Evolutionary conservation across 2,888 invertebrate genomes (phyloP), one percentile per base, ranked within the genome.

Genomic region (Eupithecia dodoneata): DNA sequence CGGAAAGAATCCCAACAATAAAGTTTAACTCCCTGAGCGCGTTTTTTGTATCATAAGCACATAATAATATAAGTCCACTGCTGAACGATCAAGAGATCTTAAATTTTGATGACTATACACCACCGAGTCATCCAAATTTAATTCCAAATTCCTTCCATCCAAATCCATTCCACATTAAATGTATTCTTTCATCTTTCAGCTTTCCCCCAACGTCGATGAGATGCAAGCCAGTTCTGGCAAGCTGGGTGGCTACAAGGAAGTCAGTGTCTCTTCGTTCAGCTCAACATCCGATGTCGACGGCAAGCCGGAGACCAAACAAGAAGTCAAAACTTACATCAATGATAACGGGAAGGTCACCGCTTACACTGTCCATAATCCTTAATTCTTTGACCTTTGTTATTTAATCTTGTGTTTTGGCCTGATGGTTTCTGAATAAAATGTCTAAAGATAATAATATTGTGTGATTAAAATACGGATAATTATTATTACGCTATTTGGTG

Each of bases 281-380:
- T 93, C 95, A 2, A 96, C 96, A 0, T 86, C 93, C 0, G 95
- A 96, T 82, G 85, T 96, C 47, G 95, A 97, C 85, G 97, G 97
- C 4, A 92, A 96, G 82, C 92, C 94, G 73, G 85, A 88, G 15
- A 93, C 87, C 72, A 93, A 92, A 79, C 96, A 97, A 80, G 94
- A 95, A 70, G 96, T 97, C 0, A 93, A 96, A 67, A 97, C 97
- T 10, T 93, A 96, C 0, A 94, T 97, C 74, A 97, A 97, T 86
- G 96, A 97, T 83, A 97, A 98, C 86, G 98, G 98, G 80, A 96
- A 96, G 87, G 86, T 97, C 66, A 96, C 96, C 75, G 95, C 95
- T 71, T 97, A 97, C 85, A 94, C 94, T 59, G 96, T 96, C 6
- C 80, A 87, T 18, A 90, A 80, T 74, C 93, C 91, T 88, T 77